Evolutionary conservation across 2,797 vertebrate species (phyloP).

Genomic region (Coregonus sp.): DNA sequence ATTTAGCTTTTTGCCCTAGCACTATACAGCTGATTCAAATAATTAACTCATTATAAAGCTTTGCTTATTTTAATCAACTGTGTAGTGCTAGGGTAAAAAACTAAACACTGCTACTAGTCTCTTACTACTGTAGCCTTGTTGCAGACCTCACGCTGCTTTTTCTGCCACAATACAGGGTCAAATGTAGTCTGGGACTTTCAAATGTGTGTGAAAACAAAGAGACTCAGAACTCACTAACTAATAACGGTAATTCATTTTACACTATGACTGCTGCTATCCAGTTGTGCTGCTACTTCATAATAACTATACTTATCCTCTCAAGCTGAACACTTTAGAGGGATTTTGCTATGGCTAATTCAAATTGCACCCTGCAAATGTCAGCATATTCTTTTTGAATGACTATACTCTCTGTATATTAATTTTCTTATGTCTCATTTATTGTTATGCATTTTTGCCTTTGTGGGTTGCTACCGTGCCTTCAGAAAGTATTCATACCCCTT

Average conservation of each 20-base stretch:
- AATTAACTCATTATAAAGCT: no score
- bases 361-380: neutral
- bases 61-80: no score
- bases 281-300: neutral
- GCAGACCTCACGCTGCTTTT: no score
- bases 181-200: constrained; percentile 19
- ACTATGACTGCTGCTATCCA: neutral
- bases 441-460: neutral
- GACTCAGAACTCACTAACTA: constrained; percentile 6
- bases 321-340: neutral
- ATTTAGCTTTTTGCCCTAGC: no score
- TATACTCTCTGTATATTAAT: neutral
- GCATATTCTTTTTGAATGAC: neutral
- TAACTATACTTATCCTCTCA: neutral
- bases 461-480: neutral
- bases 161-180: no score
- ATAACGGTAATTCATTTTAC: neutral
- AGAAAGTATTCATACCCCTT: neutral
- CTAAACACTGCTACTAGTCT: no score
- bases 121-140: no score
- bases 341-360: neutral
- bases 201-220: constrained; percentile 18
- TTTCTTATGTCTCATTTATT: neutral
- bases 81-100: no score
- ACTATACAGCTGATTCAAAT: no score